Base-by-base conservation (phyloP, 2,888 invertebrate species). In the Xanthia togata region DNA sequence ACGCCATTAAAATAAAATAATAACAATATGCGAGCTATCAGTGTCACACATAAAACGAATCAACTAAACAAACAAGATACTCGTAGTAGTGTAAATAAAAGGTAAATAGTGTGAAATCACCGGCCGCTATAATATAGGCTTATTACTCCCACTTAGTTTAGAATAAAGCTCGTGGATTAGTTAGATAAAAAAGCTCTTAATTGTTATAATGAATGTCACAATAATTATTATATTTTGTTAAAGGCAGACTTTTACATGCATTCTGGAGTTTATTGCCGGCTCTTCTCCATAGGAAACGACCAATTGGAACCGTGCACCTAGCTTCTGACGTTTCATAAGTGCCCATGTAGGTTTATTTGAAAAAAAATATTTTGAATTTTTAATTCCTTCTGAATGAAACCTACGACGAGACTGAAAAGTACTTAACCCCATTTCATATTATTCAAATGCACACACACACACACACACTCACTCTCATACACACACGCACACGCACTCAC, bases 41-140 rank as follows among this genome's bases (percentile, higher is more conserved):
- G 60, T 75, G 76, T 69, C 67, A 65, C 80, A 53, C 69, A 75
- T 74, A 71, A 68, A 82, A 76, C 82, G 81, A 81, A 82, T 82
- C 82, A 85, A 76, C 82, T 62, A 26, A 81, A 82, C 65, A 85
- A 81, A 82, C 50, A 85, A 82, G 85, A 82, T 82, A n/a, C n/a
- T n/a, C n/a, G n/a, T n/a, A 85, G 20, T n/a, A 14, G 6, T 20
- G 35, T 70, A 20, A 55, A 74, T 38, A 62, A 35, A 69, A 12
- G 69, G 70, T 35, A 74, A 79, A 79, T 84, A 71, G 63, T 63
- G 11, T 70, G 67, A 63, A 81, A 81, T 74, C 55, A 70, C 41
- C 62, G n/a, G 26, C 20, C 47, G 41, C 53, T 64, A 20, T 55
- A 55, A 20, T 59, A 70, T 31, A 41, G 53, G 53, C 55, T 67